These are phyloP conservation scores for Drosophila histrio DNA, from an alignment of 2,888 invertebrate species.

Conservation along the genomic window DNA sequence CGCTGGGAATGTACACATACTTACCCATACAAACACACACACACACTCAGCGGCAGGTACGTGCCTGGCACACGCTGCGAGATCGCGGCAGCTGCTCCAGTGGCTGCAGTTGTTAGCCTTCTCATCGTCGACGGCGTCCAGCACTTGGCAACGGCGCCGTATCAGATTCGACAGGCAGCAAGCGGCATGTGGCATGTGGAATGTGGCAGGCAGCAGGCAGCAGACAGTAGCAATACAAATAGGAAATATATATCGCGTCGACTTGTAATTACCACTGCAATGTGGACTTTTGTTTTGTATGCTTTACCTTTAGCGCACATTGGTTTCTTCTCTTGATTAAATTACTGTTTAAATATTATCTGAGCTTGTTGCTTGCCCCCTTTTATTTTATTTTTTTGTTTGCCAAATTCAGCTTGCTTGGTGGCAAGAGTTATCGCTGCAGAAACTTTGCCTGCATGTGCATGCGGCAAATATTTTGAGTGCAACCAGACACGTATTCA, in stretches of 20 bases:
- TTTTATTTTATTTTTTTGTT: neutral
- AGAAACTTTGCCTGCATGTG: conserved; percentile 20
- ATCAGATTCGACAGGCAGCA: conserved; percentile 49
- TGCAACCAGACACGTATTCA: conserved; percentile 10
- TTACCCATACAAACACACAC: conserved; percentile 22
- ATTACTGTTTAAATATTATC: conserved; percentile 72
- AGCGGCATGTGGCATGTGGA: neutral
- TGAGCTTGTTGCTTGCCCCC: conserved; percentile 34
- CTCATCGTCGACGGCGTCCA: conserved; percentile 24
- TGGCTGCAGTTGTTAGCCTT: conserved; percentile 42
- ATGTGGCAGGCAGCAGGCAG: neutral
- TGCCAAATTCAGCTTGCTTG: neutral
- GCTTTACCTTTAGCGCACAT: conserved; percentile 10
- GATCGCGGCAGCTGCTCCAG: conserved; percentile 49
- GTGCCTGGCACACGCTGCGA: conserved; percentile 57
- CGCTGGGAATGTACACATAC: conserved; percentile 45
- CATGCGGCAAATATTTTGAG: conserved; percentile 34
- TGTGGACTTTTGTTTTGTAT: conserved; percentile 58
- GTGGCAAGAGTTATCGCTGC: conserved; percentile 2
- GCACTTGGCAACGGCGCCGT: conserved; percentile 12
- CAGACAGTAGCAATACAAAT: conserved; percentile 19
- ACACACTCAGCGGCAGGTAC: conserved; percentile 24
- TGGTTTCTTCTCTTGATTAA: conserved; percentile 55
- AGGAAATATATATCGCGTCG: conserved; percentile 40
- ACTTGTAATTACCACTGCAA: conserved; percentile 74